Evolutionary conservation across 30 jellyfish, hydroid and myxozoan genomes (phyloP).

Genomic region (Haliclystus octoradiatus): DNA sequence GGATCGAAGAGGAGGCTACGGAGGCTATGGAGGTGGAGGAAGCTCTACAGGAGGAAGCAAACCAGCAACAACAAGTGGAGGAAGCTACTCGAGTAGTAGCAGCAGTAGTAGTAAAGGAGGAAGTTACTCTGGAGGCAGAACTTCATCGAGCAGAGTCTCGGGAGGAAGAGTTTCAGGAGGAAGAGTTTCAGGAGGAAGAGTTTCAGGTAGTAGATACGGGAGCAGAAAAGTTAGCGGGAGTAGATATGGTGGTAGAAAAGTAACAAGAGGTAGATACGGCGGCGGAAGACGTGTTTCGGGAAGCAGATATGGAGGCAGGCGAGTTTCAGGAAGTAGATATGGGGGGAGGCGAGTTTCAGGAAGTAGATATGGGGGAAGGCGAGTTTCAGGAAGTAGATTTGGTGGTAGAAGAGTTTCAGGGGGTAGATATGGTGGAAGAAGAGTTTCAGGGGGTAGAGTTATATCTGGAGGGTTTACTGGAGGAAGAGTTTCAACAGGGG

Average conservation of each 20-base stretch:
- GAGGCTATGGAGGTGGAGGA: slow-evolving; percentile 17
- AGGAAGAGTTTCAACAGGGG: background rate
- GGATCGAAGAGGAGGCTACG: slow-evolving; percentile 14
- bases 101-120: too few relatives aligned
- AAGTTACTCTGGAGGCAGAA: too few relatives aligned
- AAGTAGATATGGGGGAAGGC: background rate
- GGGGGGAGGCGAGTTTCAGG: background rate
- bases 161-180: too few relatives aligned
- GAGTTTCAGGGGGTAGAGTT: background rate
- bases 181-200: too few relatives aligned
- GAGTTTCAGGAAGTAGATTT: background rate
- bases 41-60: slow-evolving; percentile 34
- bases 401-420: background rate
- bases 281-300: background rate
- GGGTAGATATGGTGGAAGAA: background rate
- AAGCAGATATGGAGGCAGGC: background rate
- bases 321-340: background rate
- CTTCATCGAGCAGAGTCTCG: too few relatives aligned
- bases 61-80: too few relatives aligned
- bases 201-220: too few relatives aligned
- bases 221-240: too few relatives aligned
- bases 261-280: too few relatives aligned
- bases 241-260: too few relatives aligned
- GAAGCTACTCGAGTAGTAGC: too few relatives aligned
- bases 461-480: background rate